A percentile compares a stretch with the other conserved stretches of the same genome.
phyloP scores from a whole-genome alignment of 2,113 vertebrate species.

The Alaudala cheleensis region DNA sequence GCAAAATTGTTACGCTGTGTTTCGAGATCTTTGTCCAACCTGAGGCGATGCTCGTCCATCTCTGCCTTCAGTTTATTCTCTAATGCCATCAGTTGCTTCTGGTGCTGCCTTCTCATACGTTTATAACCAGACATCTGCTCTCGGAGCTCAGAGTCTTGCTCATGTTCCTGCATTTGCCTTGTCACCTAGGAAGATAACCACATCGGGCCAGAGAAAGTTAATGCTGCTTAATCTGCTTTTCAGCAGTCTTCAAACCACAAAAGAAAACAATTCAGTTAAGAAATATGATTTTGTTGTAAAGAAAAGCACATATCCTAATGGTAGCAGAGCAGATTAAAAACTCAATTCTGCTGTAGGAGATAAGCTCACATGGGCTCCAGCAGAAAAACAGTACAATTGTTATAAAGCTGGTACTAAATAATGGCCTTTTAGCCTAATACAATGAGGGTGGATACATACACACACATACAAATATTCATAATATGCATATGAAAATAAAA shows the following conservation, averaged over 20 bases:
- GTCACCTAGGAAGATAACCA: conserved; percentile 84
- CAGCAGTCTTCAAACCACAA: neutral
- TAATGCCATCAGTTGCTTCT: conserved; percentile 96
- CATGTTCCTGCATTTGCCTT: conserved; percentile 97
- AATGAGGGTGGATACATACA: neutral
- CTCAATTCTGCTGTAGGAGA: conserved; percentile 14
- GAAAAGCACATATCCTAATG: neutral
- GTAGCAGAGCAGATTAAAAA: conserved; percentile 9
- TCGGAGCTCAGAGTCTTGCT: conserved; percentile 95
- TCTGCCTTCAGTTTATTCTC: conserved; percentile 98
- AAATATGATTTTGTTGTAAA: neutral
- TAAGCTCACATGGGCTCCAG: neutral
- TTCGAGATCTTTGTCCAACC: conserved; percentile 98
- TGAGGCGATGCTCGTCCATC: conserved; percentile 96
- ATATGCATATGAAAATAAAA: neutral
- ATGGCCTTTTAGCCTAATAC: neutral
- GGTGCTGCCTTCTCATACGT: conserved; percentile 97
- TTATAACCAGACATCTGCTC: conserved; percentile 99
- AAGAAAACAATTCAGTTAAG: neutral
- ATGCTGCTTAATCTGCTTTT: conserved; percentile 31
- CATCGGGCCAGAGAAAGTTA: neutral
- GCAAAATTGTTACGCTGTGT: conserved; percentile 95
- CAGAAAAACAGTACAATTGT: neutral
- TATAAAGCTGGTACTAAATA: neutral
- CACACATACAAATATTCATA: neutral